These are phyloP conservation scores for Netelia melanura DNA, from an alignment of 2,888 invertebrate genomes.

Conservation along the genomic window DNA sequence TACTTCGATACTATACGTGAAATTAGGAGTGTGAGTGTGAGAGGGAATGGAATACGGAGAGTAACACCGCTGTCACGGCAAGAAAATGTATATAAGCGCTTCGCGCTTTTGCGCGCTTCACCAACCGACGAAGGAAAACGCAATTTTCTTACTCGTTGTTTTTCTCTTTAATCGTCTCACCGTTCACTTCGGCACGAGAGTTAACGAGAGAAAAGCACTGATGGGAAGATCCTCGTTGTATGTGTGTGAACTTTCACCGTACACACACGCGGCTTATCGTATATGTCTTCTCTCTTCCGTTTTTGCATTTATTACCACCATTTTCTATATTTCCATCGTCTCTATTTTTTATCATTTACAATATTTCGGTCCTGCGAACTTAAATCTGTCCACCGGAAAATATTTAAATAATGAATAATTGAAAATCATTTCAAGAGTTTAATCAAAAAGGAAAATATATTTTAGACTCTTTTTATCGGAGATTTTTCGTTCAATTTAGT, in stretches of 20 bases:
- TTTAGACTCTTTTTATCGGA: background rate
- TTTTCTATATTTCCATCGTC: background rate
- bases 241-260: background rate
- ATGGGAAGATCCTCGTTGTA: slow-evolving; percentile 10
- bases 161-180: slow-evolving; percentile 57
- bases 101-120: slow-evolving; percentile 50
- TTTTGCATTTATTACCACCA: background rate
- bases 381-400: background rate
- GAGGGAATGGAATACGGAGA: slow-evolving; percentile 1
- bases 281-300: slow-evolving; percentile 6
- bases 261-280: background rate
- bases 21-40: slow-evolving; percentile 23
- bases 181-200: slow-evolving; percentile 55
- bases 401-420: background rate
- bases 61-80: slow-evolving; percentile 25
- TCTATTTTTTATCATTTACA: background rate
- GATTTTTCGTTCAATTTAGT: no score
- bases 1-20: slow-evolving; percentile 52
- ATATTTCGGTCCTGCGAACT: background rate
- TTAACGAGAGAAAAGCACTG: slow-evolving; percentile 58
- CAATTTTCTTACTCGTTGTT: slow-evolving; percentile 64
- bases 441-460: background rate
- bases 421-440: background rate
- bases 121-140: slow-evolving; percentile 56
- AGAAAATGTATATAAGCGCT: slow-evolving; percentile 37